phyloP scores from a whole-genome alignment of 2,797 vertebrate genomes.

The Crenichthys baileyi region DNA sequence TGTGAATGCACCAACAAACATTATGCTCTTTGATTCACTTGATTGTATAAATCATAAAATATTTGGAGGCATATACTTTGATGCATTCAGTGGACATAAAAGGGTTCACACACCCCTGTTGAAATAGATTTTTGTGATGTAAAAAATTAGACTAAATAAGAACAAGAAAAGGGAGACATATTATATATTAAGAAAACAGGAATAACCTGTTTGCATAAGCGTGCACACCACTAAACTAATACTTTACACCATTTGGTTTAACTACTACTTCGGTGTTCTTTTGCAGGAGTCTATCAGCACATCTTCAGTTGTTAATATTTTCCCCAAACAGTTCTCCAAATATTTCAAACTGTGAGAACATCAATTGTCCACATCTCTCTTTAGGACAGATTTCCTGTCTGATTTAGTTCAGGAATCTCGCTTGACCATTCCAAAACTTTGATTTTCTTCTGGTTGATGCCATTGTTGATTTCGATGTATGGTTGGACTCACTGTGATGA shows the following conservation, averaged over 20 bases:
- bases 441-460: neutral
- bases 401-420: neutral
- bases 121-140: no score
- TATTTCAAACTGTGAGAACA: neutral
- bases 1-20: no score
- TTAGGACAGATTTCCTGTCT: neutral
- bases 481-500: neutral
- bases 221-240: no score
- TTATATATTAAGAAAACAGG: no score
- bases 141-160: no score
- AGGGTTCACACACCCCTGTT: neutral
- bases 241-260: neutral
- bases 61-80: neutral
- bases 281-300: neutral
- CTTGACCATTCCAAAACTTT: neutral
- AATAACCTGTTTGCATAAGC: no score
- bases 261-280: neutral
- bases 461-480: no score
- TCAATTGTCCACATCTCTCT: neutral
- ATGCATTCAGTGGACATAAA: neutral
- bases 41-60: neutral
- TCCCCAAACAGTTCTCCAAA: no score
- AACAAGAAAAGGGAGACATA: no score
- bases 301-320: neutral
- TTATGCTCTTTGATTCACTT: neutral